phyloP scores from a whole-genome alignment of 2,113 vertebrate genomes.

The Oreochromis tanganicae region DNA sequence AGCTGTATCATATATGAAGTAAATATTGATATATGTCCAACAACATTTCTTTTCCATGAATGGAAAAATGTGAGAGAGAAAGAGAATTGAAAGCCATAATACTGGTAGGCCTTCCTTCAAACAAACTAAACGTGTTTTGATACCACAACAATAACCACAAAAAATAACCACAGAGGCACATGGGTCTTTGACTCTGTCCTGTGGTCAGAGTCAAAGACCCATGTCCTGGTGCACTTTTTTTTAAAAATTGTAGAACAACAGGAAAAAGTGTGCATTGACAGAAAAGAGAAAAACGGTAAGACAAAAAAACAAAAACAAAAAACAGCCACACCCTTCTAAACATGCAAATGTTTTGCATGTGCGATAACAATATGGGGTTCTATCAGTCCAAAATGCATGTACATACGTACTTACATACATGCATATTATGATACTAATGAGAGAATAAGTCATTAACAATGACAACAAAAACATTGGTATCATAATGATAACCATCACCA shows the following conservation, averaged over 20 bases:
- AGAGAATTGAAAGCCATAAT: background rate
- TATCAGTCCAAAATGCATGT: background rate
- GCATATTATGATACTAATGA: accelerated
- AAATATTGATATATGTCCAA: background rate
- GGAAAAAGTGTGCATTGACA: background rate
- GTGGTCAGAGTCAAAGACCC: background rate
- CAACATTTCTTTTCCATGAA: background rate
- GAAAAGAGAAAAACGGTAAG: background rate
- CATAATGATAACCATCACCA: background rate
- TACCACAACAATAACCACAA: background rate
- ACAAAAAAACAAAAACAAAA: background rate
- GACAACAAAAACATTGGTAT: background rate
- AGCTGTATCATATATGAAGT: background rate
- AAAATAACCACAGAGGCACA: background rate
- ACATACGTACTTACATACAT: background rate
- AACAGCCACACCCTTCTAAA: background rate
- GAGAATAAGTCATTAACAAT: background rate
- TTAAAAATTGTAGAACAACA: background rate
- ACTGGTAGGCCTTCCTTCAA: background rate
- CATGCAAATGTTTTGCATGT: background rate
- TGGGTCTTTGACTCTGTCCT: accelerated
- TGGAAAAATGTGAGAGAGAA: background rate
- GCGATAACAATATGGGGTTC: background rate
- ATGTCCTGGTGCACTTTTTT: background rate
- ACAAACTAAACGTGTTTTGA: background rate